Evolutionary conservation across 2,797 vertebrate genomes (phyloP).

Genomic region (Pangasius sanitwongsei): DNA sequence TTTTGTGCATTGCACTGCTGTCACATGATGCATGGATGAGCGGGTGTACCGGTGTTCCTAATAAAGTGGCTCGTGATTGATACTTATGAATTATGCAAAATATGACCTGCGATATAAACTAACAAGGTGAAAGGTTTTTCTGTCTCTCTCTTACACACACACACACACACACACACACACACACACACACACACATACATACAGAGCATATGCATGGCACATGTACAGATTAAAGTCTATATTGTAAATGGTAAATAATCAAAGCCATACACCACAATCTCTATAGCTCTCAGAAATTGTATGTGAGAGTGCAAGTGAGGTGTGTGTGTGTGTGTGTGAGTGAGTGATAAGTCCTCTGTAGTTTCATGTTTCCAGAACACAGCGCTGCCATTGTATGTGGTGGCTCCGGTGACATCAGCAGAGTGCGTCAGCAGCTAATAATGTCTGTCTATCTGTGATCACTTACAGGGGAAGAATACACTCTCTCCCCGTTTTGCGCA

Average conservation of each 20-base stretch:
- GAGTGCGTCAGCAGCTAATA: slow-evolving; percentile 77
- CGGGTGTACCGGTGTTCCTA: not conserved
- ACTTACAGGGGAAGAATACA: slow-evolving; percentile 55
- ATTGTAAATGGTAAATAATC: slow-evolving; percentile 7
- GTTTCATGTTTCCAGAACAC: slow-evolving; percentile 69
- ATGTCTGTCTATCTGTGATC: slow-evolving; percentile 64
- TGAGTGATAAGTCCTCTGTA: slow-evolving; percentile 52
- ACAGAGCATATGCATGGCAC: not conserved
- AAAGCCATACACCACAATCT: not conserved
- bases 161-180: not conserved
- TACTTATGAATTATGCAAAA: not conserved
- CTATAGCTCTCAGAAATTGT: slow-evolving; percentile 1
- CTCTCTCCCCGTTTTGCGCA: not conserved
- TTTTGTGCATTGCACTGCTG: not conserved
- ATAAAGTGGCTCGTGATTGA: not conserved
- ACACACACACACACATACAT: not conserved
- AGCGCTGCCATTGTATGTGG: slow-evolving; percentile 77
- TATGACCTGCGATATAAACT: not conserved
- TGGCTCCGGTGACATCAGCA: slow-evolving; percentile 76
- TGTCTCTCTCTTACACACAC: not conserved
- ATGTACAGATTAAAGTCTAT: not conserved
- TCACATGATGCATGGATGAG: not conserved
- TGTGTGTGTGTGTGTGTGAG: slow-evolving; percentile 11
- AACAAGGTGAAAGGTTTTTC: not conserved
- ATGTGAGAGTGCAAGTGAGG: slow-evolving; percentile 11